These are phyloP conservation scores for Acipenser ruthenus DNA, from an alignment of 2,797 vertebrate species.

Conservation along the genomic window DNA sequence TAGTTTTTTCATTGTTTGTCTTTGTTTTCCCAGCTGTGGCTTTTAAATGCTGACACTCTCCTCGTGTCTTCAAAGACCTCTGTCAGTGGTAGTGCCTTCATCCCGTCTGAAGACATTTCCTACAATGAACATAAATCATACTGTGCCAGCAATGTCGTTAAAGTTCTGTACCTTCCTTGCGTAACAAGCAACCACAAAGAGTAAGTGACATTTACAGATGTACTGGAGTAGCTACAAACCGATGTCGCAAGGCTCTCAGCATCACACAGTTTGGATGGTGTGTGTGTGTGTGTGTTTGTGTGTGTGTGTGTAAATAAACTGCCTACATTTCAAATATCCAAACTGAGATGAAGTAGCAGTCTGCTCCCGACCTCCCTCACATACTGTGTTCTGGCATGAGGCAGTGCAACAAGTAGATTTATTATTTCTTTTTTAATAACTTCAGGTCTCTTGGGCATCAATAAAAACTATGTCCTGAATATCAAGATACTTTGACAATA, in stretches of 20 bases:
- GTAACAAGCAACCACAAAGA: slow-evolving; percentile 63
- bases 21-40: slow-evolving; percentile 72
- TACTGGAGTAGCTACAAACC: slow-evolving; percentile 14
- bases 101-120: slow-evolving; percentile 39
- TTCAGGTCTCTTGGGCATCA: no score
- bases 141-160: slow-evolving; percentile 59
- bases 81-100: slow-evolving; percentile 34
- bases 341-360: no score
- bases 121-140: slow-evolving; percentile 35
- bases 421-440: no score
- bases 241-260: slow-evolving; percentile 13
- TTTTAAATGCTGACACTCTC: slow-evolving; percentile 87
- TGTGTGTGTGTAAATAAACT: background rate
- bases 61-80: slow-evolving; percentile 56
- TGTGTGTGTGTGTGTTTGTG: slow-evolving; percentile 9
- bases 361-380: no score
- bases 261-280: slow-evolving; percentile 8
- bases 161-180: slow-evolving; percentile 81
- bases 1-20: slow-evolving; percentile 9
- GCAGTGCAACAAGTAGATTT: no score
- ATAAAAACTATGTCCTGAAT: no score
- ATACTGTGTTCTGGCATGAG: no score
- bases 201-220: slow-evolving; percentile 57
- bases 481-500: no score
- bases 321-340: no score